A percentile compares a stretch with the other conserved stretches of the same genome.
These are phyloP conservation scores for Hiodon alosoides DNA, from an alignment of 2,113 vertebrate genomes.

Conservation along the genomic window DNA sequence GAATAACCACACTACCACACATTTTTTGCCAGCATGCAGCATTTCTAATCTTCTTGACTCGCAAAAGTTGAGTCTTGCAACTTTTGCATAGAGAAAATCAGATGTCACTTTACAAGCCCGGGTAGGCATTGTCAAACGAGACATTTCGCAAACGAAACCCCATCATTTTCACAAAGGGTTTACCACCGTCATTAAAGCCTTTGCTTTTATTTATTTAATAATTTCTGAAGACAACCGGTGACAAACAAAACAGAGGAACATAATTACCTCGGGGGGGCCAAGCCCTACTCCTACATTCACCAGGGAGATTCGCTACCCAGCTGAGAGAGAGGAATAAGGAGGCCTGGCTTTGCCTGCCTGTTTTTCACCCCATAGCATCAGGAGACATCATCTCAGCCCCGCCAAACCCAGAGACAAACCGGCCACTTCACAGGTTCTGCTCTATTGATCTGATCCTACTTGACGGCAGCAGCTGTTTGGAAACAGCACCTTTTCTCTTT, in stretches of 20 bases:
- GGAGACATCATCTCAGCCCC: no score
- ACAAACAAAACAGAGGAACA: conserved; percentile 64
- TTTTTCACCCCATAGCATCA: no score
- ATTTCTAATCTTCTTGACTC: neutral
- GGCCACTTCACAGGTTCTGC: neutral
- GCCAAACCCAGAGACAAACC: neutral
- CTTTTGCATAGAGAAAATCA: conserved; percentile 16
- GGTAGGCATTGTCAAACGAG: conserved; percentile 14
- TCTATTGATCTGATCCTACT: neutral
- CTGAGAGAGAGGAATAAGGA: conserved; percentile 39
- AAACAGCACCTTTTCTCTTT: no score
- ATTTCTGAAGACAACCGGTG: conserved; percentile 45
- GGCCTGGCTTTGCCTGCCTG: conserved; percentile 20
- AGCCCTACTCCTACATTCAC: conserved; percentile 41
- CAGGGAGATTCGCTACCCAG: conserved; percentile 53
- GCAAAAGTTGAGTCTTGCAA: neutral
- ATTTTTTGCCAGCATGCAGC: neutral
- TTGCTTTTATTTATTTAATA: conserved; percentile 48
- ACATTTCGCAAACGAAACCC: conserved; percentile 27
- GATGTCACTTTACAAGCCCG: conserved; percentile 18
- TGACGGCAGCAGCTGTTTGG: no score
- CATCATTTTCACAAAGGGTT: conserved; percentile 34
- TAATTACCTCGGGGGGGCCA: conserved; percentile 48
- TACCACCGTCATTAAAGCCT: conserved; percentile 40
- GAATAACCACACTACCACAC: no score